Percentiles rank a stretch among this genome's conserved stretches.
phyloP scores from a whole-genome alignment of 1,140 invertebrate species.

The Ericerus pela region DNA sequence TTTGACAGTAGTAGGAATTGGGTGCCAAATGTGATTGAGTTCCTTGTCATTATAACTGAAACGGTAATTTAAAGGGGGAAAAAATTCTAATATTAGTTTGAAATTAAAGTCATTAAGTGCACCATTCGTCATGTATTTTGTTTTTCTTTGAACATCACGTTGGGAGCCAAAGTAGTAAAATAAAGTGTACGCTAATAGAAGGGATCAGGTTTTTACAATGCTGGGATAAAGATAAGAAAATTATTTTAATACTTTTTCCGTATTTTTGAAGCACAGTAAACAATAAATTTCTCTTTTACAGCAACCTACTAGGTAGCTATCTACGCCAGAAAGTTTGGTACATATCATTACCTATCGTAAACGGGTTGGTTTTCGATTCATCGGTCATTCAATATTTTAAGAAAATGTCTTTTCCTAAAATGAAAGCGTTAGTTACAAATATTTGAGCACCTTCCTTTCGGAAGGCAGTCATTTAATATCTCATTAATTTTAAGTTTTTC shows the following conservation, averaged over 20 bases:
- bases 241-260: no score
- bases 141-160: no score
- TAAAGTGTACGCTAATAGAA: no score
- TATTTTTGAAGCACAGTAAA: no score
- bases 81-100: constrained; percentile 12
- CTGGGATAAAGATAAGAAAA: no score
- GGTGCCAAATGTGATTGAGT: constrained; percentile 8
- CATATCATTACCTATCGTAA: background rate
- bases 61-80: constrained; percentile 8
- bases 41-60: constrained; percentile 4
- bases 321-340: background rate
- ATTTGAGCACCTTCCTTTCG: constrained; percentile 1
- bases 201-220: no score
- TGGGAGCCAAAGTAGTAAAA: no score
- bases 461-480: constrained; percentile 1
- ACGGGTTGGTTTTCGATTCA: background rate
- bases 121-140: constrained; percentile 2
- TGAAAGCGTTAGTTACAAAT: background rate
- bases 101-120: constrained; percentile 10
- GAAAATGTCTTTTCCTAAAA: constrained; percentile 7
- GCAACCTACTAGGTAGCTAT: background rate
- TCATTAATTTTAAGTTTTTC: constrained; percentile 4
- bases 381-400: background rate
- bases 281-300: no score
- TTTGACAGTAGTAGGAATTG: constrained; percentile 10